Evolutionary conservation across 2,113 vertebrate species (phyloP).

Genomic region (Calyptommatus sinebrachiatus): DNA sequence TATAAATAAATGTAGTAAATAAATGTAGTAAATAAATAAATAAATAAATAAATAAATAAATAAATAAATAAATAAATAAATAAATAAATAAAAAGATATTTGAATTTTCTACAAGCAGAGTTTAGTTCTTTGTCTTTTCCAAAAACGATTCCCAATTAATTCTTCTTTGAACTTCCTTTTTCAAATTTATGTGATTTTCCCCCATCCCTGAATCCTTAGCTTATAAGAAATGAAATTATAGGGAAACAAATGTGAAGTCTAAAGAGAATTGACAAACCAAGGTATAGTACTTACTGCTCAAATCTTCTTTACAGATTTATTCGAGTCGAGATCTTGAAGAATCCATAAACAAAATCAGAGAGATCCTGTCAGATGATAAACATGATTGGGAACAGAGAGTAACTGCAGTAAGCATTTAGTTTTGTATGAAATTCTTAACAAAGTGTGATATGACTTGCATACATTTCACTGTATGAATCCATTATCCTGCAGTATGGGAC

Average conservation of each 20-base stretch:
- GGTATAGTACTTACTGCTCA: not conserved
- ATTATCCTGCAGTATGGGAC: not conserved
- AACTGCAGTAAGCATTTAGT: conserved; percentile 78
- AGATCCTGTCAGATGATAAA: conserved; percentile 94
- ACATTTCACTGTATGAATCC: not conserved
- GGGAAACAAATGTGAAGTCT: not conserved
- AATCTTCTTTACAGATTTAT: conserved; percentile 81
- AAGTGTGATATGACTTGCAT: not conserved
- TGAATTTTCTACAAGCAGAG: no score
- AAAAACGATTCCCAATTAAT: not conserved
- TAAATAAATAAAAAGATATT: no score
- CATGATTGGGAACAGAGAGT: conserved; percentile 98
- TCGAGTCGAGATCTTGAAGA: conserved; percentile 94
- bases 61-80: no score
- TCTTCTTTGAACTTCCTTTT: not conserved
- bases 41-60: no score
- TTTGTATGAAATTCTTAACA: not conserved
- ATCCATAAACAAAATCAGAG: conserved; percentile 90
- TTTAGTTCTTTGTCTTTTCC: not conserved
- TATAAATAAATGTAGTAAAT: no score
- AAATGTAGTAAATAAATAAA: no score
- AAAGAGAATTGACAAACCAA: not conserved
- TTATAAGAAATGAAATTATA: not conserved
- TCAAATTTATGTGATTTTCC: not conserved
- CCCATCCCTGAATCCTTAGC: not conserved